These are phyloP conservation scores for Apodemus sylvaticus DNA, from an alignment of 2,113 vertebrate genomes.

Conservation along the genomic window DNA sequence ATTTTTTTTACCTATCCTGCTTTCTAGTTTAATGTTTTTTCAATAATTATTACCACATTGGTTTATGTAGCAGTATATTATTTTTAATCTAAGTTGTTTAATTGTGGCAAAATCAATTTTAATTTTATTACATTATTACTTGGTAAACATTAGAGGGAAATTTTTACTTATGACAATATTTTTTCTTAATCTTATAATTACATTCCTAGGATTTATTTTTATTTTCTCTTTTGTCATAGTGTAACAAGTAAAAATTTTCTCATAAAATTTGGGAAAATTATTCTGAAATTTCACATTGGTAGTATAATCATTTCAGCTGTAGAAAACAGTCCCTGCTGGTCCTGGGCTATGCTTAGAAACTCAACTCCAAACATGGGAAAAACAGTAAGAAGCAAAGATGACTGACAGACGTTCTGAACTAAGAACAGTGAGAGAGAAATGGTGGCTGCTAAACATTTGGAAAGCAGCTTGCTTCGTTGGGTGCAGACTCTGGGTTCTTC, in stretches of 20 bases:
- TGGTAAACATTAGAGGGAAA: neutral
- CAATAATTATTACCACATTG: neutral
- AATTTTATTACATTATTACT: neutral
- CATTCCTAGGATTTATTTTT: neutral
- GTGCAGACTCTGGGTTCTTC: accelerated
- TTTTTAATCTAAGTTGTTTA: neutral
- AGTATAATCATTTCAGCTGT: neutral
- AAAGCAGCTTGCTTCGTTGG: neutral
- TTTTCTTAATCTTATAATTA: neutral
- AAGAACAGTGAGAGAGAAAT: neutral
- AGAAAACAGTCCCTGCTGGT: neutral
- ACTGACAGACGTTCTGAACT: neutral
- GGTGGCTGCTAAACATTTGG: neutral
- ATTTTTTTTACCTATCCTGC: neutral
- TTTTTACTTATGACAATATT: neutral
- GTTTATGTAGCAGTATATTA: neutral
- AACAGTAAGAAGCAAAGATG: neutral
- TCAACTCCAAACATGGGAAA: neutral
- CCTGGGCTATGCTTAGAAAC: neutral
- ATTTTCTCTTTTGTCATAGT: neutral
- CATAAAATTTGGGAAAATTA: neutral
- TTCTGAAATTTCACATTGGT: neutral
- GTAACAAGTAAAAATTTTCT: neutral
- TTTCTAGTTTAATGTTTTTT: neutral
- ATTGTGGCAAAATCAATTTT: neutral